Evolutionary conservation across 2,113 vertebrate species (phyloP).

Genomic region (Aix galericulata): DNA sequence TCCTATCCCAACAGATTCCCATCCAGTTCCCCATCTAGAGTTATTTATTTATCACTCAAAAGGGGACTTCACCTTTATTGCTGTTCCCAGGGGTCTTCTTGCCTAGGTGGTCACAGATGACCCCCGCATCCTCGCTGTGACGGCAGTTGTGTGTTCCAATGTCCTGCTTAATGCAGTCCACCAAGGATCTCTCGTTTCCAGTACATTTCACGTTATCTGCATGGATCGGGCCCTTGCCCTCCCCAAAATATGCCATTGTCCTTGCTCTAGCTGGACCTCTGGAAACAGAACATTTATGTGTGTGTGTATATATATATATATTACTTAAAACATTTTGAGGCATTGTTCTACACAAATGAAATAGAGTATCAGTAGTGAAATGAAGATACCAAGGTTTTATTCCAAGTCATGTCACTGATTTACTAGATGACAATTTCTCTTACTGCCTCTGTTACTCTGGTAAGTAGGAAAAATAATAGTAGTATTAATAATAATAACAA

Average conservation of each 20-base stretch:
- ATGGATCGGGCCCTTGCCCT: slow-evolving; percentile 92
- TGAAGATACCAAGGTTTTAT: not conserved
- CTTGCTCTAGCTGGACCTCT: slow-evolving; percentile 90
- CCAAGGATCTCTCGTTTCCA: slow-evolving; percentile 85
- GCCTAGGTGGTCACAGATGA: slow-evolving; percentile 90
- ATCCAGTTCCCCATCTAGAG: not conserved
- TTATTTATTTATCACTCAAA: not conserved
- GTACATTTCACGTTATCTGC: slow-evolving; percentile 92
- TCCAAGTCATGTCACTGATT: not conserved
- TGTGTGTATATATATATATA: not conserved
- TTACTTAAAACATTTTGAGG: not conserved
- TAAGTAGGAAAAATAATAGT: not conserved
- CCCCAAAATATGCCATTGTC: slow-evolving; percentile 96
- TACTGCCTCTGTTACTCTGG: not conserved
- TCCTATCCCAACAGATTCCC: not conserved
- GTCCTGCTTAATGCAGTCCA: slow-evolving; percentile 91
- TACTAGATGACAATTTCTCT: not conserved
- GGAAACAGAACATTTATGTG: not conserved
- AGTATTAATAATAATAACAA: not conserved
- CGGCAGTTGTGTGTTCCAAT: slow-evolving; percentile 93
- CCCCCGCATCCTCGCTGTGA: slow-evolving; percentile 94
- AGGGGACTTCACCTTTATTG: slow-evolving; percentile 80
- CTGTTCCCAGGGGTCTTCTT: slow-evolving; percentile 65
- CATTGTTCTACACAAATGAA: not conserved
- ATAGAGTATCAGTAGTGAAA: not conserved